Percentiles rank a stretch among this genome's conserved stretches.
Conservation (phyloP, 2,113 vertebrate genomes). For the Puffinus mauretanicus region DNA sequence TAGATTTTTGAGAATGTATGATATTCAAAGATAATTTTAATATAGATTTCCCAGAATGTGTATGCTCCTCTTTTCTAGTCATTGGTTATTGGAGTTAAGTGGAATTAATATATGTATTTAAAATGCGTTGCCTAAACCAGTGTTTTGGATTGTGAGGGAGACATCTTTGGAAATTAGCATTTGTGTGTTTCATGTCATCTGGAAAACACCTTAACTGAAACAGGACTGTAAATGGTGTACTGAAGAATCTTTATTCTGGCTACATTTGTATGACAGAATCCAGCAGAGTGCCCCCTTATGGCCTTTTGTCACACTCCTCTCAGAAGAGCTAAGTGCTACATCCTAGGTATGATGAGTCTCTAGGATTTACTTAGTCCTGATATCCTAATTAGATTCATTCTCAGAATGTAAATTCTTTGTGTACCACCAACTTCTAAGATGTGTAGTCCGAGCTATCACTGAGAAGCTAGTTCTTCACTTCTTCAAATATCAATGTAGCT, state of each 20-base stretch:
- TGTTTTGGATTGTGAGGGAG: background rate
- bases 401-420: background rate
- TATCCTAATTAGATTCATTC: background rate
- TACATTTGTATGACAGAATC: background rate
- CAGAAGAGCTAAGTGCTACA: background rate
- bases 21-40: background rate
- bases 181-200: background rate
- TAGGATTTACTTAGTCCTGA: background rate
- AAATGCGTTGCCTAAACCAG: background rate
- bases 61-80: background rate
- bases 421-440: background rate
- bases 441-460: background rate
- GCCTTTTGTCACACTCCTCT: background rate
- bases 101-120: background rate
- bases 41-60: background rate
- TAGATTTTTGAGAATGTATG: background rate
- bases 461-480: background rate
- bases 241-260: background rate
- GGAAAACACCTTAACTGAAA: background rate
- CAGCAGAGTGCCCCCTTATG: fast-evolving
- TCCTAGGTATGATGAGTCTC: background rate
- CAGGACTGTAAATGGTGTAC: background rate
- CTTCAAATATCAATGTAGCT: background rate
- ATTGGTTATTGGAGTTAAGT: background rate
- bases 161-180: background rate